A percentile compares a stretch with the other conserved stretches of the same genome.
Conservation (phyloP, 2,113 vertebrate species). For the Stictonetta naevosa region DNA sequence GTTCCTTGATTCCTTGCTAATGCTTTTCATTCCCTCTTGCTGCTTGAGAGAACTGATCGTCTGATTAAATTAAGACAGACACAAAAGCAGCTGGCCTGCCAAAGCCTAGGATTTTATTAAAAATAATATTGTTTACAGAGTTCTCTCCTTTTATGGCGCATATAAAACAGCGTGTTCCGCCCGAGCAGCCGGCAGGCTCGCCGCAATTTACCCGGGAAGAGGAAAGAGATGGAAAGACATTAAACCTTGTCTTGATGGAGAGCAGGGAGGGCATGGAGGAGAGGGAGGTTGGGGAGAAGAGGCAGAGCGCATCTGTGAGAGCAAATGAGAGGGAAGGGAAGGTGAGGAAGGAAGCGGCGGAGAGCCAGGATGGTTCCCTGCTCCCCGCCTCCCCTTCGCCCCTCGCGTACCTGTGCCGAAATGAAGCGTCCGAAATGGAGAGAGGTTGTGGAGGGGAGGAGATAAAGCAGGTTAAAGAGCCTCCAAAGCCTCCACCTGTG, state of each 20-base stretch:
- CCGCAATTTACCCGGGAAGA: constrained; percentile 17
- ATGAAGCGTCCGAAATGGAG: not conserved
- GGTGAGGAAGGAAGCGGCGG: not conserved
- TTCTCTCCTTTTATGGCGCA: constrained; percentile 56
- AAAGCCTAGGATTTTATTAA: constrained; percentile 71
- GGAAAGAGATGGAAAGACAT: constrained; percentile 19
- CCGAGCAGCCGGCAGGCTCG: not conserved
- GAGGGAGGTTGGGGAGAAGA: not conserved
- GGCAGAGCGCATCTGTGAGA: not conserved
- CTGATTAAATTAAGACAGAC: constrained; percentile 74
- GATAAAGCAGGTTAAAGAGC: constrained; percentile 34
- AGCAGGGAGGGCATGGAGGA: not conserved
- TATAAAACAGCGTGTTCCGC: constrained; percentile 49
- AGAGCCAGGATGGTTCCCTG: not conserved
- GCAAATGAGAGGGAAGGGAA: not conserved
- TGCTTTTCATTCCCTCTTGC: constrained; percentile 51
- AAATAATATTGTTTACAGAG: constrained; percentile 71
- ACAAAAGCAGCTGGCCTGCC: constrained; percentile 63
- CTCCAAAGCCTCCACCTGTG: not conserved
- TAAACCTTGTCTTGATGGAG: constrained; percentile 47
- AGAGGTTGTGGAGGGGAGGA: not conserved
- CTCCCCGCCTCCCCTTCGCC: not conserved
- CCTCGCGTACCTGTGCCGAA: not conserved
- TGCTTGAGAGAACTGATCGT: constrained; percentile 61
- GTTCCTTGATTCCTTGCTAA: constrained; percentile 64